These are phyloP conservation scores for Cabera pusaria DNA, from an alignment of 2,888 invertebrate genomes.

Conservation along the genomic window DNA sequence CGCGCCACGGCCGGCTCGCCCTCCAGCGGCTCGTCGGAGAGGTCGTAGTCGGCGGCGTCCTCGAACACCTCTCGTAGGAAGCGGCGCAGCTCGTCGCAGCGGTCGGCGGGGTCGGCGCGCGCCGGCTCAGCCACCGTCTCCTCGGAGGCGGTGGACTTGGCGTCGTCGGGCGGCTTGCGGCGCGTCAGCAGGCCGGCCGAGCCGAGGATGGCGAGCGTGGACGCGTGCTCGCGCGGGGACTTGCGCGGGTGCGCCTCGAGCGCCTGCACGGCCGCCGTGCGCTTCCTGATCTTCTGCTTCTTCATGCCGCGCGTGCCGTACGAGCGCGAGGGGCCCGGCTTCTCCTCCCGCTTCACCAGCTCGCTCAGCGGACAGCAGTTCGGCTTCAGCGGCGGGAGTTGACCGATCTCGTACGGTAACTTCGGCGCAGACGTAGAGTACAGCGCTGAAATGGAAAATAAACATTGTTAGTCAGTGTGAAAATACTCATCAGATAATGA, in stretches of 20 bases:
- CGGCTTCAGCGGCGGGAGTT: constrained; percentile 84
- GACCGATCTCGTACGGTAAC: constrained; percentile 90
- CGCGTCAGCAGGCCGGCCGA: constrained; percentile 83
- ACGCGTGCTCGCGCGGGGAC: constrained; percentile 94
- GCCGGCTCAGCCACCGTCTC: constrained; percentile 61
- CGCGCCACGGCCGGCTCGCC: constrained; percentile 60
- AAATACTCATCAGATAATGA: no score
- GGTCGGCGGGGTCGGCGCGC: constrained; percentile 57
- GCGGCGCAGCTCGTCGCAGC: constrained; percentile 67
- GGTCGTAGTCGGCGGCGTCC: constrained; percentile 71
- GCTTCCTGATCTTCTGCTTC: constrained; percentile 59
- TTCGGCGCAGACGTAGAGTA: constrained; percentile 85
- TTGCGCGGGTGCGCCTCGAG: constrained; percentile 87
- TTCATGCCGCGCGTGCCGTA: constrained; percentile 74
- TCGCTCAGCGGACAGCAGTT: constrained; percentile 79
- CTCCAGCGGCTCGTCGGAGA: constrained; percentile 70
- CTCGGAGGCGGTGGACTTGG: constrained; percentile 74
- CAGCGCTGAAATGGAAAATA: constrained; percentile 66
- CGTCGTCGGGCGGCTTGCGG: constrained; percentile 69
- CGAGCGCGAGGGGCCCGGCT: constrained; percentile 63
- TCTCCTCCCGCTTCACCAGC: constrained; percentile 66
- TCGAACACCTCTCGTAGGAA: constrained; percentile 74
- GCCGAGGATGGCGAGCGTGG: constrained; percentile 92
- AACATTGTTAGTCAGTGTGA: constrained; percentile 1
- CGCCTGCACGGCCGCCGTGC: constrained; percentile 56